Base-by-base conservation (phyloP, 2,113 vertebrate species). In the Hassar affinis region DNA sequence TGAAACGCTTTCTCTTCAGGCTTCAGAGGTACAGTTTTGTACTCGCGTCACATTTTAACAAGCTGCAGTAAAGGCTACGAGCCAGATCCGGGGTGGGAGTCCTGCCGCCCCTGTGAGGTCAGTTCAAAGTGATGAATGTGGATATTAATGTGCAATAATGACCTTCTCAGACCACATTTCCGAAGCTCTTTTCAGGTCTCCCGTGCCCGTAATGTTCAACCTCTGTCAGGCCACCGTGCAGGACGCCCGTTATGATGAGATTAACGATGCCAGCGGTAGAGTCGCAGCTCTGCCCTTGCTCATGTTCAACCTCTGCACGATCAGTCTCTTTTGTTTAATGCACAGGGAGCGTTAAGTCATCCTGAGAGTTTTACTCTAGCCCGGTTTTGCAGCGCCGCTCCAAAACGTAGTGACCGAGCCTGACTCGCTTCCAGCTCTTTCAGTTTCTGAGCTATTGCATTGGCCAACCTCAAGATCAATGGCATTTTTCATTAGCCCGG, bases 71-170 rank as follows among this genome's bases (percentile, higher is more conserved):
- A 78, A 78, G 77, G 75, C 77, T 81, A 25, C 61, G 52, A 82
- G 84, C 54, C 66, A 45, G 57, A 69, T 79, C 83, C 61, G 38
- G 33, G 57, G 69, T 57, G 75, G 83, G 78, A 84, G 84, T 72
- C 86, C 82, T 86, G 81, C 57, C 75, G 74, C 80, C 86, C 86
- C 88, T 87, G 85, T 66, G 85, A 88, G 88, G 88, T 90, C 86
- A 85, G 72, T 72, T 61, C 49, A 11, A 88, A 88, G 83, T 89
- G 89, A 86, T 87, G 90, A 91, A 89, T 90, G 89, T 91, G 84
- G 90, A 92, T 88, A 81, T 85, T 93, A 92, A 91, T 91, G 90
- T 87, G 90, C 86, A 79, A 84, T 91, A 91, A 93, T 87, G 90
- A 91, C 89, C 87, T 82, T 85, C 87, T 82, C 85, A 35, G 79